These are phyloP conservation scores for Oasisia sp. DNA, from an alignment of 2,888 invertebrate genomes.

Conservation along the genomic window DNA sequence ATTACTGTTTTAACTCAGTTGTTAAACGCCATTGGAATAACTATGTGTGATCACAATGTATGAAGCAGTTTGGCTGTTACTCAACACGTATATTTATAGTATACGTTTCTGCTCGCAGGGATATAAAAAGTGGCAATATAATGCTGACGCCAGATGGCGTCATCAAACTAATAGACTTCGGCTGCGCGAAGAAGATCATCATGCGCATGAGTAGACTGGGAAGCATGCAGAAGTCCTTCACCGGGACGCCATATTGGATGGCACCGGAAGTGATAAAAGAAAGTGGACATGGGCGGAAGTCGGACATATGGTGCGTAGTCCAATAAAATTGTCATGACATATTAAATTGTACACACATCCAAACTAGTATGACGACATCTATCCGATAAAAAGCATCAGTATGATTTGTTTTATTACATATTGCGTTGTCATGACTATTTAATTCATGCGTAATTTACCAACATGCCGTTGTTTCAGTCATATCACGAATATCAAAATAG, in stretches of 20 bases:
- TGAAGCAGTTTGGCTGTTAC: not conserved
- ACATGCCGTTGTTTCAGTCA: not conserved
- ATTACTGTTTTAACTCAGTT: not conserved
- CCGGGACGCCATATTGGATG: constrained; percentile 50
- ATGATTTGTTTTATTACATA: constrained; percentile 8
- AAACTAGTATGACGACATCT: not conserved
- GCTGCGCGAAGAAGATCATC: constrained; percentile 45
- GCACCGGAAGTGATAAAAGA: constrained; percentile 48
- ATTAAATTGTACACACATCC: not conserved
- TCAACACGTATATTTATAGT: not conserved
- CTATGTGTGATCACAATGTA: not conserved
- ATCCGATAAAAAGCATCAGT: not conserved
- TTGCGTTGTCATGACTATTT: not conserved
- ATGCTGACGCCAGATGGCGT: constrained; percentile 46
- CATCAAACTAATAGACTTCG: constrained; percentile 50
- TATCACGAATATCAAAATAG: not conserved
- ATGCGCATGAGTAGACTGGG: constrained; percentile 21
- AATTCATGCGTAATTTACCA: not conserved
- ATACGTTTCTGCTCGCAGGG: constrained; percentile 33
- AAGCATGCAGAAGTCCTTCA: constrained; percentile 31
- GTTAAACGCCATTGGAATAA: not conserved
- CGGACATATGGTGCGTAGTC: constrained; percentile 45
- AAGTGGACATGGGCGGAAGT: constrained; percentile 45
- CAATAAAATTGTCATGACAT: not conserved
- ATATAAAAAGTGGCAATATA: constrained; percentile 50